phyloP scores from a whole-genome alignment of 1,140 invertebrate genomes.

The Xylocopa sonorina region DNA sequence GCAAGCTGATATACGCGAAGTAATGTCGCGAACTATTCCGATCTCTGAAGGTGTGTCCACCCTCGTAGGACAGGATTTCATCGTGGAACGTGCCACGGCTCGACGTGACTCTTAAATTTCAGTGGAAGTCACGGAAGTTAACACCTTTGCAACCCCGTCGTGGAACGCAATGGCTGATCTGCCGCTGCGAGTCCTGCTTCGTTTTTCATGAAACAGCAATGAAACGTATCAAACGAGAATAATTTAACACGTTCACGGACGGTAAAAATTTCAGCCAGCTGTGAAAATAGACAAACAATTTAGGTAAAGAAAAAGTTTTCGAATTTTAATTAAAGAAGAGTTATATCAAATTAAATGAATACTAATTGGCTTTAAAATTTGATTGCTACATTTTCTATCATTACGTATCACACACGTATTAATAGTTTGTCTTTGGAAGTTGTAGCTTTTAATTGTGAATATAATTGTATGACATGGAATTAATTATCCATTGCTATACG shows the following conservation, averaged over 20 bases:
- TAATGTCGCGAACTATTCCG: not conserved
- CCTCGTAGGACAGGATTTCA: not conserved
- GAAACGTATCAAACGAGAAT: not conserved
- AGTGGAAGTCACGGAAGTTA: not conserved
- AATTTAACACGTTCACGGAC: too few species aligned
- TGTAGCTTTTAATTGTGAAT: not conserved
- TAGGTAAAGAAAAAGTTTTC: too few species aligned
- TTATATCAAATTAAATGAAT: too few species aligned
- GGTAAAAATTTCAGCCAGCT: too few species aligned
- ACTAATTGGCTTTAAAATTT: too few species aligned
- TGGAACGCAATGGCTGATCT: not conserved
- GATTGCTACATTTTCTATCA: too few species aligned
- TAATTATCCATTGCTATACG: not conserved
- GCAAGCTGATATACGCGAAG: not conserved
- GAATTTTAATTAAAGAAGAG: too few species aligned
- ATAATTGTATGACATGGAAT: not conserved
- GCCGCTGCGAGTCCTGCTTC: too few species aligned
- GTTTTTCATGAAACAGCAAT: not conserved
- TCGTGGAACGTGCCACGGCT: too few species aligned
- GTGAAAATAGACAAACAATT: too few species aligned
- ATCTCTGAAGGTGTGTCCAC: not conserved
- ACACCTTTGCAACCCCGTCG: not conserved
- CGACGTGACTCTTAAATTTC: conserved; percentile 1
- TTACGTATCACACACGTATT: too few species aligned
- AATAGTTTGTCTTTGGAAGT: not conserved